A percentile compares a stretch with the other conserved stretches of the same genome.
phyloP scores from a whole-genome alignment of 2,797 vertebrate genomes.

The Anas acuta region DNA sequence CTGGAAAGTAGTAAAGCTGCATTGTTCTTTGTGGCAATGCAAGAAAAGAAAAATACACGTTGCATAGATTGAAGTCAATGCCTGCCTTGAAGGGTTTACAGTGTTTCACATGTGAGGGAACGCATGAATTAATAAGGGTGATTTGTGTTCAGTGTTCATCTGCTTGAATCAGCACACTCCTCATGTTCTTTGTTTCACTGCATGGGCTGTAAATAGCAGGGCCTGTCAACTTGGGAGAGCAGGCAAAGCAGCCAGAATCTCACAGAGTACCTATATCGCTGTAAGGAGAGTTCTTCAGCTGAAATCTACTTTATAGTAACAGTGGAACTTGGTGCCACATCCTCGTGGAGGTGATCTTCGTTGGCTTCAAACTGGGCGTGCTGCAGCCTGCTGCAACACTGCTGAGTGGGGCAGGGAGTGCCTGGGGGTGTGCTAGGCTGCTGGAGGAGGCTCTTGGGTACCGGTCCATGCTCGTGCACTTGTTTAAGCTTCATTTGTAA shows the following conservation, averaged over 20 bases:
- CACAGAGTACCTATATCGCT: fast-evolving
- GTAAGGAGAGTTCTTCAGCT: background rate
- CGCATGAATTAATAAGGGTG: background rate
- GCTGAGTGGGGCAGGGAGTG: background rate
- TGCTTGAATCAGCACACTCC: background rate
- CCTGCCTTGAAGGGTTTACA: background rate
- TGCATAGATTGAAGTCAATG: background rate
- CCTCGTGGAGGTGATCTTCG: background rate
- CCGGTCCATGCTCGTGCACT: background rate
- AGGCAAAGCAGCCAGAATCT: background rate
- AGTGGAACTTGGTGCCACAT: background rate
- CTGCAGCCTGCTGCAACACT: background rate
- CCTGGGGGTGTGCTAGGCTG: too few relatives aligned
- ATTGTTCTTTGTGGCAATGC: background rate
- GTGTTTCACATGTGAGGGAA: background rate
- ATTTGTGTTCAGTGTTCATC: background rate
- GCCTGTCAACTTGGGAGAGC: background rate
- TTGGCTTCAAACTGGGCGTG: background rate
- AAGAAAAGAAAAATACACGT: background rate
- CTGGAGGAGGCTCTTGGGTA: background rate
- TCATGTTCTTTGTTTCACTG: background rate
- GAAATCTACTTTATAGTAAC: background rate
- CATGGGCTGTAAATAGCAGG: background rate
- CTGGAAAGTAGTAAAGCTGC: background rate
- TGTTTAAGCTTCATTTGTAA: background rate